phyloP scores from a whole-genome alignment of 2,888 invertebrate species.

The Neoaliturus tenellus region DNA sequence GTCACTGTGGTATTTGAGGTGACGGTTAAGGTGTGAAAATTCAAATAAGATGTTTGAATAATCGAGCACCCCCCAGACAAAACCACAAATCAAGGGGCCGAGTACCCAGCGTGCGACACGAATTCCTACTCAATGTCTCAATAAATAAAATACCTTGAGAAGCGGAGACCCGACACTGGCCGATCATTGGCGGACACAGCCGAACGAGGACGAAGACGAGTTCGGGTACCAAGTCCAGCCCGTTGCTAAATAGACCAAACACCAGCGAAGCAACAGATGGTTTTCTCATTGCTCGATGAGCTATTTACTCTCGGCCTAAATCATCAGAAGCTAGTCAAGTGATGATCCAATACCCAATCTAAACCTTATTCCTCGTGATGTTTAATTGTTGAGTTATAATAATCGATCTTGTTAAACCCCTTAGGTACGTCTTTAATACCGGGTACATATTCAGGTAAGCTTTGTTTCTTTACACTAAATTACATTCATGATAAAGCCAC shows the following conservation, averaged over 20 bases:
- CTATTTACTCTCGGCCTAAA: background rate
- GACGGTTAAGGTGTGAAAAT: slow-evolving; percentile 46
- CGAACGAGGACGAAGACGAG: background rate
- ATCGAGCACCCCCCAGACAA: slow-evolving; percentile 23
- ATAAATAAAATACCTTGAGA: slow-evolving; percentile 42
- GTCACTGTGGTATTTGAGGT: too few species aligned
- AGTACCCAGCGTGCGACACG: slow-evolving; percentile 4
- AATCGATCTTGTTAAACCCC: too few species aligned
- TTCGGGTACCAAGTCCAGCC: background rate
- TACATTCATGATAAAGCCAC: too few species aligned
- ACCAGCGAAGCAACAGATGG: slow-evolving; percentile 13
- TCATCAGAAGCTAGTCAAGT: background rate
- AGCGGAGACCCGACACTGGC: background rate
- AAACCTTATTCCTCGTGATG: too few species aligned
- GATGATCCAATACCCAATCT: too few species aligned
- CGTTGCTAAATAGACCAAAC: slow-evolving; percentile 16
- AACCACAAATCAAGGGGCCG: slow-evolving; percentile 30
- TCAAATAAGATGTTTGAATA: background rate
- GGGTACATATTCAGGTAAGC: too few species aligned
- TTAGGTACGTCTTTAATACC: too few species aligned
- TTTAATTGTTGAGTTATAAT: too few species aligned
- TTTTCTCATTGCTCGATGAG: slow-evolving; percentile 2
- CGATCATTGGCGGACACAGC: background rate
- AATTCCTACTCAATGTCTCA: slow-evolving; percentile 51
- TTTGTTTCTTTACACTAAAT: too few species aligned